Base-by-base conservation (phyloP, 2,113 vertebrate genomes). In the Fregetta grallaria region DNA sequence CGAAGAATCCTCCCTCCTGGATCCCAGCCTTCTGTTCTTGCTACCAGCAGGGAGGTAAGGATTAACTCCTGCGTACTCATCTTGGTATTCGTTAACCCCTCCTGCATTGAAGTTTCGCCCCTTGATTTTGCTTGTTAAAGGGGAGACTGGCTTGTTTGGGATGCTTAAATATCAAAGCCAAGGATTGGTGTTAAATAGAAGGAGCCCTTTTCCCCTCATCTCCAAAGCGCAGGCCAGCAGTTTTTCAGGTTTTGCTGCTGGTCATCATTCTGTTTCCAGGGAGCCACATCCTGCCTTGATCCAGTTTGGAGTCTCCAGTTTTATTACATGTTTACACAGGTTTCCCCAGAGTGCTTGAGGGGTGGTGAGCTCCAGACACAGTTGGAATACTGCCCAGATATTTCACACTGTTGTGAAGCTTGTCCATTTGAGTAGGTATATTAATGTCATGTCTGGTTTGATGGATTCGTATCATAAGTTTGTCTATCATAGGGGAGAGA, bases 1-100 rank as follows among this genome's bases (percentile, higher is more conserved):
- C 98, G 99, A 30, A 98, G 99, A 79, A 99, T 99, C 96, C 96
- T 99, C 15, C 98, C 99, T 9, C 99, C 99, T 4, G 99, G 99
- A 53, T 99, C 99, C 38, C 99, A 99, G 98, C 98, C 99, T 15
- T 98, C 98, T 12, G 97, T 99, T 91, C 98, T 99, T 97, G 97
- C 98, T 42, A 97, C 98, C 96, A 99, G 98, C 98, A 98, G 99
- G 98, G 99, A 99, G 99, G 99, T 99, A 96, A 98, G 96, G 77
- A 71, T 97, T 53, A 55, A 34, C 56, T 56, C 74, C 63, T 14
- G n/a, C 4, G 4, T 77, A 82, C 65, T 86, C 52, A 21, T 71
- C 34, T 42, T 58, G n/a, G 74, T 75, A 27, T 94, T 94, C 73
- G 27, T 83, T 93, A 91, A 70, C 44, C 47, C 62, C 15, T 85